phyloP scores from a whole-genome alignment of 2,113 vertebrate species.

The Tenebrosternarchus preto region DNA sequence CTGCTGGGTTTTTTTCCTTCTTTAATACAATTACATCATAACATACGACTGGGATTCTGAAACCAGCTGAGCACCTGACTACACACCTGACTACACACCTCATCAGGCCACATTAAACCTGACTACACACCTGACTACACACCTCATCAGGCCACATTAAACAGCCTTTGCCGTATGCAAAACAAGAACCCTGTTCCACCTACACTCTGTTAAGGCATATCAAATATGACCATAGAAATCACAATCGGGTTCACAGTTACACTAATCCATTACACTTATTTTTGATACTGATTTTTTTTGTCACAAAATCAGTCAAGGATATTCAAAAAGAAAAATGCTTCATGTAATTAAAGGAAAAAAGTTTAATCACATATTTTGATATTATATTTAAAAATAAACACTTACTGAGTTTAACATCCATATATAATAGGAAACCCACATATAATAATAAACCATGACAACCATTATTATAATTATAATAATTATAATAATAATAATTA shows the following conservation, averaged over 20 bases:
- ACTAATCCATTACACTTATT: not conserved
- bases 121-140: too few species aligned
- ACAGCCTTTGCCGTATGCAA: not conserved
- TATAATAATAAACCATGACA: not conserved
- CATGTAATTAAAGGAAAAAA: not conserved
- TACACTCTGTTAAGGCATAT: not conserved
- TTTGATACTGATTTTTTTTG: not conserved
- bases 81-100: too few species aligned
- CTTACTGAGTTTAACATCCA: not conserved
- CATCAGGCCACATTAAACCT: not conserved
- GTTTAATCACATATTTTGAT: not conserved
- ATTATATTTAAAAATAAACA: not conserved
- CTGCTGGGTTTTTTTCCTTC: not conserved
- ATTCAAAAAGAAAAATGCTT: not conserved
- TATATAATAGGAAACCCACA: not conserved
- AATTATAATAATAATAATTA: not conserved
- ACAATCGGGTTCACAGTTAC: too few species aligned
- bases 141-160: not conserved
- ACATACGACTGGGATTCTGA: not conserved
- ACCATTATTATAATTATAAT: conserved; percentile 26
- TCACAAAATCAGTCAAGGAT: not conserved
- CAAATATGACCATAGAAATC: too few species aligned
- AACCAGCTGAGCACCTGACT: not conserved
- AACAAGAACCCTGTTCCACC: not conserved
- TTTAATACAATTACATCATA: not conserved